Conservation (phyloP, 2,113 vertebrate species). For the Progne subis region DNA sequence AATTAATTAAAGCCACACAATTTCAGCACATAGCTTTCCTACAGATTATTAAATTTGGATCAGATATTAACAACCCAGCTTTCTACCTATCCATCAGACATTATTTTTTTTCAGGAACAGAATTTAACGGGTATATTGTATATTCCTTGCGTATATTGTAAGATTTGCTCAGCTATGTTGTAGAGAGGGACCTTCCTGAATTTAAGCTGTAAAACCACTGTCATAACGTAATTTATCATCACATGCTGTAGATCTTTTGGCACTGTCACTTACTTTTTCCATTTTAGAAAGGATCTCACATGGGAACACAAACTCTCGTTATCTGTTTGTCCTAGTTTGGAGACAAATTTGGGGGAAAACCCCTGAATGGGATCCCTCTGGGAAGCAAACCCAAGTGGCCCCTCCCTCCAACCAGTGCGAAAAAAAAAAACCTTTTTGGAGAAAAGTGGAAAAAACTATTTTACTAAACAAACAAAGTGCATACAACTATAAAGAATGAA, state of each 20-base stretch:
- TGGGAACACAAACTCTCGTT: background rate
- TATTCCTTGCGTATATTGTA: background rate
- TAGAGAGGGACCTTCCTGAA: background rate
- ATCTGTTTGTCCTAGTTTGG: too few species aligned
- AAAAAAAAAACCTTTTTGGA: too few species aligned
- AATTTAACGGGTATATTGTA: background rate
- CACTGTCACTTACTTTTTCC: background rate
- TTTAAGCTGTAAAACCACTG: background rate
- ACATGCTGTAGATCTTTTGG: background rate
- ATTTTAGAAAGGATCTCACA: background rate
- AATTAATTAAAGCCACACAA: slow-evolving; percentile 78
- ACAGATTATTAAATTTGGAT: slow-evolving; percentile 76
- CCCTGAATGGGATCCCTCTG: too few species aligned
- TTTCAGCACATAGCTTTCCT: slow-evolving; percentile 62
- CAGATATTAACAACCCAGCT: slow-evolving; percentile 67
- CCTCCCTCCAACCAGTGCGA: too few species aligned
- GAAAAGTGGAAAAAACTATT: too few species aligned
- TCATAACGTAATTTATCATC: background rate
- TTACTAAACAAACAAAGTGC: too few species aligned
- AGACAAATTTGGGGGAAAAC: too few species aligned
- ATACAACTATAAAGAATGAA: too few species aligned
- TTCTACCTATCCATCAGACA: slow-evolving; percentile 65
- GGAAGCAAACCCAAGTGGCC: too few species aligned
- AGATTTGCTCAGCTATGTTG: background rate
- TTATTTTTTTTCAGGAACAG: slow-evolving; percentile 45